These are phyloP conservation scores for Teleiodes luculella DNA, from an alignment of 2,888 invertebrate species.

Conservation along the genomic window DNA sequence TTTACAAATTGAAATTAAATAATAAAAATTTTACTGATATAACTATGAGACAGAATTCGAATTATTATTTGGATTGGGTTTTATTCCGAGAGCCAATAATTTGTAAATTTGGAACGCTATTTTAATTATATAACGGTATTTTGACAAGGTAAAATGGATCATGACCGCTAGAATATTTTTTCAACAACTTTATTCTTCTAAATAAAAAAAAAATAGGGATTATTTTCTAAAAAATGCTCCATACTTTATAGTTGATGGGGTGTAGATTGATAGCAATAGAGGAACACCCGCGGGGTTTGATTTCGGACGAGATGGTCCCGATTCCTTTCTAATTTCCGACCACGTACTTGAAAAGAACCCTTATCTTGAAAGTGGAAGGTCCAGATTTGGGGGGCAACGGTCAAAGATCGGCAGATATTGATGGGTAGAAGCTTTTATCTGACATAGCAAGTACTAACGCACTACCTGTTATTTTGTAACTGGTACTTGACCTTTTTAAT, in stretches of 20 bases:
- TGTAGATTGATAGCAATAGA: slow-evolving; percentile 67
- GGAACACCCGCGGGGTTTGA: slow-evolving; percentile 63
- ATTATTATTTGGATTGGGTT: no score
- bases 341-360: slow-evolving; percentile 27
- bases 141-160: no score
- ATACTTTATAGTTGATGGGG: slow-evolving; percentile 29
- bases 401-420: background rate
- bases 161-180: no score
- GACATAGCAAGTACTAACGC: background rate
- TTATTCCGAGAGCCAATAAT: no score
- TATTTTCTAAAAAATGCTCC: no score
- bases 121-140: no score
- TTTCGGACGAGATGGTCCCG: slow-evolving; percentile 56
- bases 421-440: background rate
- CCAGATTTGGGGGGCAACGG: slow-evolving; percentile 24
- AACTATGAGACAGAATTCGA: no score
- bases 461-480: background rate
- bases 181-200: no score
- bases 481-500: background rate
- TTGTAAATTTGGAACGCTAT: no score
- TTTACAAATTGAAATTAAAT: no score
- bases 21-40: no score
- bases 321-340: slow-evolving; percentile 45
- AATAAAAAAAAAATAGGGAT: no score
- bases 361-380: slow-evolving; percentile 22